These are phyloP conservation scores for Andrena bicolor DNA, from an alignment of 2,888 invertebrate genomes.

Conservation along the genomic window DNA sequence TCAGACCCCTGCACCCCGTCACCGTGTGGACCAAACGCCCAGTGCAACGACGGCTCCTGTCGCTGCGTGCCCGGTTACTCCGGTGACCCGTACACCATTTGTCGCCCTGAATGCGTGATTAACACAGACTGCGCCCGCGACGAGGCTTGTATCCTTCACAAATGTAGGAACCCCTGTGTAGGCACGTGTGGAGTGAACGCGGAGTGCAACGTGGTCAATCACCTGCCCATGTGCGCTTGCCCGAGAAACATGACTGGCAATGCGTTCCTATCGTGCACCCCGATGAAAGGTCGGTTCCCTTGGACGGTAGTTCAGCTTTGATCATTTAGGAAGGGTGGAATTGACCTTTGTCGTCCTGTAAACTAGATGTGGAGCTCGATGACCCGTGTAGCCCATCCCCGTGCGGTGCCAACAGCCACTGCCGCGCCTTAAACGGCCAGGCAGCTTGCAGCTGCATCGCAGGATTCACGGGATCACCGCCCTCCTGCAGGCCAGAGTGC, in stretches of 20 bases:
- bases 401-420: constrained; percentile 92
- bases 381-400: constrained; percentile 92
- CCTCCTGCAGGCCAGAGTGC: constrained; percentile 92
- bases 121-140: constrained; percentile 84
- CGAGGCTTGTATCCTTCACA: constrained; percentile 84
- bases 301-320: background rate
- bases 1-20: constrained; percentile 89
- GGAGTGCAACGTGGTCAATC: constrained; percentile 90
- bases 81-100: constrained; percentile 87
- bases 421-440: constrained; percentile 87
- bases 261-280: constrained; percentile 88
- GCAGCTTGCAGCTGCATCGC: constrained; percentile 91
- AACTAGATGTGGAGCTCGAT: constrained; percentile 84
- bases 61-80: constrained; percentile 88
- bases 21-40: constrained; percentile 90
- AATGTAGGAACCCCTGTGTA: constrained; percentile 88
- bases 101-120: constrained; percentile 84
- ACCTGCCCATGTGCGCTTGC: constrained; percentile 87
- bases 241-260: constrained; percentile 90
- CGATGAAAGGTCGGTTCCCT: constrained; percentile 86
- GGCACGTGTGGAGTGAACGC: constrained; percentile 92
- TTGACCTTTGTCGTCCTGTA: background rate
- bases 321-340: background rate
- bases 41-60: constrained; percentile 88
- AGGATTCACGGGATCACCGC: constrained; percentile 91